Conservation (phyloP, 2,113 vertebrate genomes). For the Vombatus ursinus region DNA sequence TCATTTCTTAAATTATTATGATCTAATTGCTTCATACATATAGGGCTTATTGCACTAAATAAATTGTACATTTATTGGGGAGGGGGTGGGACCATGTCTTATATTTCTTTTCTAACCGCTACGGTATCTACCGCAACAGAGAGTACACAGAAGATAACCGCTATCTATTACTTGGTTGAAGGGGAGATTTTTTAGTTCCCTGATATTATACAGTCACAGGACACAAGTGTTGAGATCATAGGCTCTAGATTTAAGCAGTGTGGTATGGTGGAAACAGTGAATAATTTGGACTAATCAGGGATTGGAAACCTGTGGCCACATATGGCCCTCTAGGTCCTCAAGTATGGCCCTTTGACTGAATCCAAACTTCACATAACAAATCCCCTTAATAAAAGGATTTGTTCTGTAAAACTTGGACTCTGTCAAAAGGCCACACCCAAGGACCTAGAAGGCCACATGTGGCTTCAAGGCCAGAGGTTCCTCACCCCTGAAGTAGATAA, state of each 20-base stretch:
- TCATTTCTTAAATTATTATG: background rate
- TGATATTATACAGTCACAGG: background rate
- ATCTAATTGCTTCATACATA: background rate
- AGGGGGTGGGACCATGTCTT: background rate
- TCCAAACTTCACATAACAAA: too few species aligned
- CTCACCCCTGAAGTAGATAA: background rate
- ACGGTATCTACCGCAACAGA: background rate
- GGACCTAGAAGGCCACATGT: too few species aligned
- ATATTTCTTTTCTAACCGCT: background rate
- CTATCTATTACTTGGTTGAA: background rate
- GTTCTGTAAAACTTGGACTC: too few species aligned
- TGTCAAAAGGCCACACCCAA: too few species aligned
- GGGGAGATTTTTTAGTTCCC: background rate
- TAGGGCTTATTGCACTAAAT: background rate
- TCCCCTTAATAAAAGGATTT: too few species aligned
- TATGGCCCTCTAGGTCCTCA: too few species aligned
- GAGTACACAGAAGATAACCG: background rate
- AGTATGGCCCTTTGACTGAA: too few species aligned
- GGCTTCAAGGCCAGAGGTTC: too few species aligned
- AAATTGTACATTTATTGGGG: background rate
- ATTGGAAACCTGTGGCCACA: too few species aligned
- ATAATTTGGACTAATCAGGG: background rate
- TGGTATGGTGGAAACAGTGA: background rate
- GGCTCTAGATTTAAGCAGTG: background rate
- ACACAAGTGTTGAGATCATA: background rate